Base-by-base conservation (phyloP, 2,888 invertebrate species). In the Andrena minutula region DNA sequence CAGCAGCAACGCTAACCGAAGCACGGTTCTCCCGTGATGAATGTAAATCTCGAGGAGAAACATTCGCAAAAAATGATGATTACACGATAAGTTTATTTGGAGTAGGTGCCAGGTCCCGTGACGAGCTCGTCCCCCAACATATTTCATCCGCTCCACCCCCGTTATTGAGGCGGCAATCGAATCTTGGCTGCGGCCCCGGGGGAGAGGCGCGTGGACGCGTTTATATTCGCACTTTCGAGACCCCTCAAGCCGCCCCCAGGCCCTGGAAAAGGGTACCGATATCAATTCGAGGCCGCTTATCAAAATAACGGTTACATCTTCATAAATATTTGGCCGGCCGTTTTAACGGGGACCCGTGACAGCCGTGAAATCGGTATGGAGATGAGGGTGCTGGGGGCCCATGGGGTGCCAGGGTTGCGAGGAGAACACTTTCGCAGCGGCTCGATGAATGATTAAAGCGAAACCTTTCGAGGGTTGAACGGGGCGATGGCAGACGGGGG, bases 261-360 rank as follows among this genome's bases (percentile, higher is more conserved):
- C 68, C 41, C 51, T 60, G 56, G 76, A 60, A 64, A 83, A 75
- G 88, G 83, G 86, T 80, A 74, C 82, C 82, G 83, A 84, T 89
- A 86, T 89, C 91, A 88, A 90, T 91, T 90, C 88, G 83, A 88
- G 86, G 87, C 89, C 91, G 93, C 93, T 93, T 93, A 94, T 93
- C 93, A 93, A 92, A 93, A 94, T 93, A 93, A 93, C 91, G 92
- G 90, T 93, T 93, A 93, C 93, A 93, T 93, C 93, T 93, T 93
- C 91, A 93, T 93, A 93, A 93, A 93, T 94, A 93, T 93, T 93
- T 93, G 91, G 83, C 80, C 88, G 86, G 73, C 70, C 82, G 83
- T 89, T 89, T 89, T 91, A 90, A 88, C 86, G 65, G 83, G 86
- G 88, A 61, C 32, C 65, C 76, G 85, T 81, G 91, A 92, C 91